Evolutionary conservation across 2,113 vertebrate genomes (phyloP), one percentile per base, ranked within the genome.

Genomic region (Rhabdomys dilectus): DNA sequence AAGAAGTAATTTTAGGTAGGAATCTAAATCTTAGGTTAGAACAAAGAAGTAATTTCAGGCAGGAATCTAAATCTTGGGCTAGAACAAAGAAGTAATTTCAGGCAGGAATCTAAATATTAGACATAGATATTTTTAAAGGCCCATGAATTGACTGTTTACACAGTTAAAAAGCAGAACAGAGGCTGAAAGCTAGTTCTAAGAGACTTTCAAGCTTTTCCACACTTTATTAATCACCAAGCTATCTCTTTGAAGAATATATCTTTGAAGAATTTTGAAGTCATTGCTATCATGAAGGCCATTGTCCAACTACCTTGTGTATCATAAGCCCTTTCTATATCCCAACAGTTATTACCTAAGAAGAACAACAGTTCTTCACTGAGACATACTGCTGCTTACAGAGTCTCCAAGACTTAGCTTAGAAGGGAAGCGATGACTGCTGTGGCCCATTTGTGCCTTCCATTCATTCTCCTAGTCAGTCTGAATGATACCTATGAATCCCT

Each of bases 381-480:
- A 75, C 60, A 81, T 0, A 0, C 66, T 22, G 58, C 22, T 78
- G 36, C 56, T 53, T 51, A 80, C 34, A 31, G 16, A 48, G 70
- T 34, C 31, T 66, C 53, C 0, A 0, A 34, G 81, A 12, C 26
- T 36, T 62, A 84, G 77, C 26, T 87, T 60, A 1, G 0, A 53
- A 77, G 5, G 1, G 89, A 70, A 88, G 68, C 13, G 62, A 72
- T 29, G 77, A 78, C 56, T 3, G 15, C 66, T 87, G 31, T 56
- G 7, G 6, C 56, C 95, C 94, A 77, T 68, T 88, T 96, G 26
- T 62, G 77, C 92, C 96, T 94, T 90, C 53, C 45, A 92, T 77
- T 56, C 31, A 15, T 66, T 98, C 96, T 98, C 96, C 95, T 95
- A 89, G 93, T 96, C 96, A 98, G 85, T 97, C 97, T 95, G 96